These are phyloP conservation scores for Pangasianodon hypophthalmus DNA, from an alignment of 2,113 vertebrate species.

Conservation along the genomic window DNA sequence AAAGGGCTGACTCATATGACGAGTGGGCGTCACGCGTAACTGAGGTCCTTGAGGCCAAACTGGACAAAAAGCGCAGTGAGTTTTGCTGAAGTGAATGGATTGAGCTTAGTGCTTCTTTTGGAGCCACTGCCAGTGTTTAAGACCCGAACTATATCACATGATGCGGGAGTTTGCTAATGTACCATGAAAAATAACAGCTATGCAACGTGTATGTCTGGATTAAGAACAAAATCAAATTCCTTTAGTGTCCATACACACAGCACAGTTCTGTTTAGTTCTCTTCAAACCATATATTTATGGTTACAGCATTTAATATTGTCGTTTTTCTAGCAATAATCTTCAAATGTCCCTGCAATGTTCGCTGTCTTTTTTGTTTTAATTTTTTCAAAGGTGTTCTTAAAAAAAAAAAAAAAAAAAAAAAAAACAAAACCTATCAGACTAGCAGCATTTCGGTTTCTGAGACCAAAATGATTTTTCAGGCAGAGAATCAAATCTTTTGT, in stretches of 20 bases:
- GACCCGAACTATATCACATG: not conserved
- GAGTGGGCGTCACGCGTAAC: constrained; percentile 85
- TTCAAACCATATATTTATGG: not conserved
- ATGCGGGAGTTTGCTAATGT: not conserved
- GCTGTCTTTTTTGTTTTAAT: not conserved
- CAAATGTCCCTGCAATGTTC: not conserved
- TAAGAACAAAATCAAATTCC: not conserved
- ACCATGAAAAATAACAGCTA: not conserved
- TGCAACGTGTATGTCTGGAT: not conserved
- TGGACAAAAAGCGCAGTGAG: constrained; percentile 88
- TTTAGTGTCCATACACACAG: not conserved
- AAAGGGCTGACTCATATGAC: constrained; percentile 86
- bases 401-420: not conserved
- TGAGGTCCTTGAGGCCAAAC: constrained; percentile 87
- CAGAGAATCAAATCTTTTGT: not conserved
- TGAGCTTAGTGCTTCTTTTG: not conserved
- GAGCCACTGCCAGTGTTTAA: not conserved
- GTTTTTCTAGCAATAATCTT: not conserved
- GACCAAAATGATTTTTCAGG: not conserved
- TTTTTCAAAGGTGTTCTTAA: not conserved
- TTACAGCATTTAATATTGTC: not conserved
- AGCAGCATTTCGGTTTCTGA: not conserved
- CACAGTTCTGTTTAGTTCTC: not conserved
- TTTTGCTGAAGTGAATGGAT: constrained; percentile 4
- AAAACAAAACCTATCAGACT: not conserved